Evolutionary conservation across 2,888 invertebrate species (phyloP).

Genomic region (Synergus gifuensis): DNA sequence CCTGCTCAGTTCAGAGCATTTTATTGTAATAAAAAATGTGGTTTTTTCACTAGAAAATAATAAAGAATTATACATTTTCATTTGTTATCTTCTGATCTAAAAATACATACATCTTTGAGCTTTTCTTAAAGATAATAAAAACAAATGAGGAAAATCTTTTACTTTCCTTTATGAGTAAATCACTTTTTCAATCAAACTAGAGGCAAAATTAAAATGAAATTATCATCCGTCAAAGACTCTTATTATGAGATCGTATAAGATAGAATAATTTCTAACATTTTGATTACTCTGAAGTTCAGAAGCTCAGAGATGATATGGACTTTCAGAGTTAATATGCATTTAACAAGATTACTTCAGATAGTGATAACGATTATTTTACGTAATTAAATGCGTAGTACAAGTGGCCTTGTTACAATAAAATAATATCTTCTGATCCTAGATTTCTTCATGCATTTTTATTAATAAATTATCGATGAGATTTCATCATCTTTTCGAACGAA

Average conservation of each 20-base stretch:
- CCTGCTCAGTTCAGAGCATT: not conserved
- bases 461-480: not conserved
- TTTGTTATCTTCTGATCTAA: not conserved
- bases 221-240: not conserved
- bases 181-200: not conserved
- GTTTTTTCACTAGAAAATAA: not conserved
- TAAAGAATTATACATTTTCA: not conserved
- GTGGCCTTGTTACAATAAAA: conserved; percentile 31
- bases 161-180: not conserved
- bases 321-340: conserved; percentile 18
- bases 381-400: conserved; percentile 31
- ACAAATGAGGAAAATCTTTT: not conserved
- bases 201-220: not conserved
- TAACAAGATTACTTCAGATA: conserved; percentile 19
- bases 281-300: conserved; percentile 15
- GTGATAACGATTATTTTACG: conserved; percentile 30
- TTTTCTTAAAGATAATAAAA: conserved; percentile 5
- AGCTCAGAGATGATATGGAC: not conserved
- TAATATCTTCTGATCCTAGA: conserved; percentile 16
- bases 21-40: not conserved
- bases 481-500: not conserved
- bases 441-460: not conserved
- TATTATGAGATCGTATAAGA: not conserved
- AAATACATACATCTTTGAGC: not conserved
- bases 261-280: not conserved